Percentiles rank a stretch among this genome's conserved stretches.
Evolutionary conservation across 2,888 invertebrate species (phyloP).

Genomic region (Choreutis nemorana): DNA sequence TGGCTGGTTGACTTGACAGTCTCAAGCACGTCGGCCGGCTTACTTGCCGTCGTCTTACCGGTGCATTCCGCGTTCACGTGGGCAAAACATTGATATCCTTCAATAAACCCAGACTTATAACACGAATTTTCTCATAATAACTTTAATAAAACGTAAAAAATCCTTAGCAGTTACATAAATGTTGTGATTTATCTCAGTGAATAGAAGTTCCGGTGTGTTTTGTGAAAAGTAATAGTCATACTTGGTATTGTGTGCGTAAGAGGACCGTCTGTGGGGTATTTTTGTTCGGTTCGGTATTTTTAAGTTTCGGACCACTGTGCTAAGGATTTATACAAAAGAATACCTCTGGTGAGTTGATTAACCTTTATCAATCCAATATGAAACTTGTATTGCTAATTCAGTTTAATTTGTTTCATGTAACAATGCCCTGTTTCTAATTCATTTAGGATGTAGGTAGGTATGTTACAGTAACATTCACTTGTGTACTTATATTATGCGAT

Average conservation of each 20-base stretch:
- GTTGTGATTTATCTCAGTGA: conserved; percentile 27
- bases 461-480: no score
- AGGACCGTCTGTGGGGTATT: conserved; percentile 45
- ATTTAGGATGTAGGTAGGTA: no score
- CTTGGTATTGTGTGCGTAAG: conserved; percentile 34
- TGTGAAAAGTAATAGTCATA: conserved; percentile 39
- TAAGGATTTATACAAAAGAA: no score
- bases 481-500: no score
- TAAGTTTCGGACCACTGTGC: conserved; percentile 39
- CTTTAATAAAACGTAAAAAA: conserved; percentile 34
- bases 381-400: no score
- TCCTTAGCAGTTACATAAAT: no score
- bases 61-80: conserved; percentile 39
- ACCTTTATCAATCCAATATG: no score
- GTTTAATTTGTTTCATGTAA: no score
- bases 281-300: conserved; percentile 37
- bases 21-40: conserved; percentile 33
- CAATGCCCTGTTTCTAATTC: no score
- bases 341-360: no score
- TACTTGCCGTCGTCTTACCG: conserved; percentile 16
- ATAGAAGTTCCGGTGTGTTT: conserved; percentile 35
- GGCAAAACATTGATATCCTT: no score
- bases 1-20: conserved; percentile 52
- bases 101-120: no score
- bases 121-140: conserved; percentile 41